Conservation (phyloP, 1,140 invertebrate genomes). For the Odontomachus brunneus region DNA sequence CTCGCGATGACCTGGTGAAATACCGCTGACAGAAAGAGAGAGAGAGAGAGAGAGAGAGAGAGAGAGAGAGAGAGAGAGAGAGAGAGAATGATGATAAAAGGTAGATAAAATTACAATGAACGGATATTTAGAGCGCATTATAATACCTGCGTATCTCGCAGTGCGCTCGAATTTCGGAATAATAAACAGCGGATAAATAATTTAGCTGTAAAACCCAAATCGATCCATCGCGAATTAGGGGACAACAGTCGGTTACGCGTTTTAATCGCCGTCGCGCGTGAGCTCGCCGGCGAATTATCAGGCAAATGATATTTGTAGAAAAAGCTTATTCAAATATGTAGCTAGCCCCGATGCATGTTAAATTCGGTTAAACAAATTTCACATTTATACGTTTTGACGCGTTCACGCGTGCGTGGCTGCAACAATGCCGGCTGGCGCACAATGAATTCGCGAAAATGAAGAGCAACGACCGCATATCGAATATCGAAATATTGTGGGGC, state of each 20-base stretch:
- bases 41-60: background rate
- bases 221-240: slow-evolving; percentile 27
- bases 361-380: slow-evolving; percentile 56
- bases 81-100: slow-evolving; percentile 19
- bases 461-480: slow-evolving; percentile 42
- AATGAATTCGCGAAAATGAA: slow-evolving; percentile 39
- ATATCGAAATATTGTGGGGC: slow-evolving; percentile 35
- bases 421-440: background rate
- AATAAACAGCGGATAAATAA: slow-evolving; percentile 40
- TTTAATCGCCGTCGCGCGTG: slow-evolving; percentile 43
- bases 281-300: slow-evolving; percentile 40
- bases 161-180: slow-evolving; percentile 26
- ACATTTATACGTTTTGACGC: slow-evolving; percentile 51
- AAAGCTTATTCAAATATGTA: slow-evolving; percentile 50
- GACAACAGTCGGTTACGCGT: slow-evolving; percentile 1
- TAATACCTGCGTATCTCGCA: too few relatives aligned
- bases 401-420: background rate
- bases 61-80: slow-evolving; percentile 4
- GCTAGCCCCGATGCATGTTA: slow-evolving; percentile 21
- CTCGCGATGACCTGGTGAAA: slow-evolving; percentile 8
- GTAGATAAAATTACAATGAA: too few relatives aligned
- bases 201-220: slow-evolving; percentile 29
- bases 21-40: too few relatives aligned
- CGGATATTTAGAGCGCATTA: too few relatives aligned
- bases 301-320: slow-evolving; percentile 41